Evolutionary conservation across 2,797 vertebrate genomes (phyloP).

Genomic region (Gymnodraco acuticeps): DNA sequence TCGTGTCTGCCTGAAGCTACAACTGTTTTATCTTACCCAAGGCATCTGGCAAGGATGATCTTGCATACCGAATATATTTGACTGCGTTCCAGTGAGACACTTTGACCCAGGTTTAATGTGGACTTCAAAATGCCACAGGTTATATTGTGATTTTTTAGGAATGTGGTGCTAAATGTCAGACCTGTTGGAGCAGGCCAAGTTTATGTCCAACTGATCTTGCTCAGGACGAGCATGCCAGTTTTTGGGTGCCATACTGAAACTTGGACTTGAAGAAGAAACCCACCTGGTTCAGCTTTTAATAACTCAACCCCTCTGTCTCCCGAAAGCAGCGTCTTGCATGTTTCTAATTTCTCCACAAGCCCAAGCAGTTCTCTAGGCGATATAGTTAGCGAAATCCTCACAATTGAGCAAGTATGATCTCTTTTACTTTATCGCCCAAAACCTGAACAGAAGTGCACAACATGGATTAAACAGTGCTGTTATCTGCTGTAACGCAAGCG

Average conservation of each 20-base stretch:
- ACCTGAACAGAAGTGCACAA: no score
- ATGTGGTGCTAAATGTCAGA: conserved; percentile 75
- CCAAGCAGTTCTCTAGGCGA: no score
- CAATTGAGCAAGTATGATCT: no score
- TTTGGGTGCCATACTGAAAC: conserved; percentile 30
- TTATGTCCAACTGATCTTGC: conserved; percentile 46
- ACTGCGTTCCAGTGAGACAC: conserved; percentile 31
- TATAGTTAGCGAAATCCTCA: no score
- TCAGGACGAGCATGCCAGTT: conserved; percentile 16
- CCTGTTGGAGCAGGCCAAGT: conserved; percentile 56
- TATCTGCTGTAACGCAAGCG: no score
- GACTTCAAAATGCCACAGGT: conserved; percentile 51
- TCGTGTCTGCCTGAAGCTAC: conserved; percentile 40
- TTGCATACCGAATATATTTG: conserved; percentile 45
- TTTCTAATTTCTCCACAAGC: no score
- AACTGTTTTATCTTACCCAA: conserved; percentile 36
- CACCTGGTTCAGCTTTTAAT: no score
- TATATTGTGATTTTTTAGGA: conserved; percentile 57
- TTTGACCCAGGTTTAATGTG: conserved; percentile 40
- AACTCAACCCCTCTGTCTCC: no score
- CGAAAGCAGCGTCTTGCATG: no score
- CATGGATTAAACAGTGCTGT: no score
- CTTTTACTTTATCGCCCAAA: no score
- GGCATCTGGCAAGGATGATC: conserved; percentile 53
- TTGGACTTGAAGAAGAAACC: conserved; percentile 4